Evolutionary conservation across 1,140 invertebrate genomes (phyloP).

Genomic region (Leptoteleia sp.): DNA sequence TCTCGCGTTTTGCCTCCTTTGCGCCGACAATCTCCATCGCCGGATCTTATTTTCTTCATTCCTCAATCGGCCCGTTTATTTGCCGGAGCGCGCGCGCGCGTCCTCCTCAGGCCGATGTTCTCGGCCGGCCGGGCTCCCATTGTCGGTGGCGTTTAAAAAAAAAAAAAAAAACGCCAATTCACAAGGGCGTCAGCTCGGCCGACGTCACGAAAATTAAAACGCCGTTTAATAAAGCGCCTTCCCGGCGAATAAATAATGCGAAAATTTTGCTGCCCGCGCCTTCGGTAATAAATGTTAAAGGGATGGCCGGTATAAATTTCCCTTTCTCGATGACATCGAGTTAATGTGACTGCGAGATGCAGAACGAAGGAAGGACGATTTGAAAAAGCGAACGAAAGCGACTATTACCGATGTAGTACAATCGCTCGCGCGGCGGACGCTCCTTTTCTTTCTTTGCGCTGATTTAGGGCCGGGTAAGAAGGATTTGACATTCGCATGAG

Average conservation of each 20-base stretch:
- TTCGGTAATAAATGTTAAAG: conserved; percentile 44
- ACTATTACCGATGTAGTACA: conserved; percentile 65
- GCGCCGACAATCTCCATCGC: neutral
- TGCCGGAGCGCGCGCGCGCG: too few relatives aligned
- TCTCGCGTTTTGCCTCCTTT: too few relatives aligned
- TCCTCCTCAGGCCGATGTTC: too few relatives aligned
- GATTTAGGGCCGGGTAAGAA: conserved; percentile 57
- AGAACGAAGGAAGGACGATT: conserved; percentile 49
- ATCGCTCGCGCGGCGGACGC: conserved; percentile 55
- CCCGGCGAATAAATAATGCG: conserved; percentile 8
- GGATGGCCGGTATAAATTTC: conserved; percentile 44
- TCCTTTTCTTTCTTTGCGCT: conserved; percentile 63
- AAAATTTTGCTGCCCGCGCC: conserved; percentile 20
- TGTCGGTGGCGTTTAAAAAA: too few relatives aligned
- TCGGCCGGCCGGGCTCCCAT: too few relatives aligned
- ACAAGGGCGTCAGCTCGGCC: neutral
- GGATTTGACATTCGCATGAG: conserved; percentile 66
- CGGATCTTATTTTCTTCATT: conserved; percentile 3
- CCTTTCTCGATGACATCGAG: conserved; percentile 49
- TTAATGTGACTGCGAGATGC: conserved; percentile 58
- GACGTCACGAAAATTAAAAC: conserved; percentile 15
- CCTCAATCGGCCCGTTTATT: neutral
- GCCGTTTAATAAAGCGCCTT: conserved; percentile 1
- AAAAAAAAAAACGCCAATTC: too few relatives aligned
- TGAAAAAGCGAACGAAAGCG: conserved; percentile 58